Conservation (phyloP, 2,113 vertebrate species). For the Benitochromis conjunctus region DNA sequence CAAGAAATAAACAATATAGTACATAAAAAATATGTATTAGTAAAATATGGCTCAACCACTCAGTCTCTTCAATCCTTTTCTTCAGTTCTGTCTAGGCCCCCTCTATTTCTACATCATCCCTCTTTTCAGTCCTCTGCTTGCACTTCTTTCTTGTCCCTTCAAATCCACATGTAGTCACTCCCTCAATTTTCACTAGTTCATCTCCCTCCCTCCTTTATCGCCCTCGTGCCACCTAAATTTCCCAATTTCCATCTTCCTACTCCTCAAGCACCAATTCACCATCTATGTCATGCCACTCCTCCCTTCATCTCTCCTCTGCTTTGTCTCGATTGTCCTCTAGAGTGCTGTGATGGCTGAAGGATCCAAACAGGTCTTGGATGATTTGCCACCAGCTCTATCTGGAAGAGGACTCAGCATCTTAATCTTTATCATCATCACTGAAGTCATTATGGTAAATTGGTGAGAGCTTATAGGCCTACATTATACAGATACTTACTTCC, state of each 20-base stretch:
- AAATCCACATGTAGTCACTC: neutral
- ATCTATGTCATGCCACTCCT: constrained; percentile 12
- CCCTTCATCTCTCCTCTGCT: constrained; percentile 18
- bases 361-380: constrained; percentile 30
- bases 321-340: constrained; percentile 45
- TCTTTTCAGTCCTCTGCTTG: neutral
- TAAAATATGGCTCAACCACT: neutral
- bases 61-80: neutral
- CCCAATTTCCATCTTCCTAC: constrained; percentile 6
- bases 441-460: constrained; percentile 55
- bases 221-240: constrained; percentile 27
- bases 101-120: neutral
- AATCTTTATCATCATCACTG: constrained; percentile 56
- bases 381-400: constrained; percentile 39
- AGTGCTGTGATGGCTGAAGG: constrained; percentile 24
- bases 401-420: constrained; percentile 15
- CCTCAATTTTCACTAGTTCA: neutral
- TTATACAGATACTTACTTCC: constrained; percentile 22
- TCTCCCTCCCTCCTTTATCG: neutral
- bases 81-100: neutral
- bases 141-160: neutral
- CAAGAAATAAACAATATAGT: neutral
- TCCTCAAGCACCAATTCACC: constrained; percentile 32
- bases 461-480: constrained; percentile 28
- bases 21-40: neutral